Evolutionary conservation across 2,888 invertebrate genomes (phyloP).

Genomic region (Parasteatoda lunata): DNA sequence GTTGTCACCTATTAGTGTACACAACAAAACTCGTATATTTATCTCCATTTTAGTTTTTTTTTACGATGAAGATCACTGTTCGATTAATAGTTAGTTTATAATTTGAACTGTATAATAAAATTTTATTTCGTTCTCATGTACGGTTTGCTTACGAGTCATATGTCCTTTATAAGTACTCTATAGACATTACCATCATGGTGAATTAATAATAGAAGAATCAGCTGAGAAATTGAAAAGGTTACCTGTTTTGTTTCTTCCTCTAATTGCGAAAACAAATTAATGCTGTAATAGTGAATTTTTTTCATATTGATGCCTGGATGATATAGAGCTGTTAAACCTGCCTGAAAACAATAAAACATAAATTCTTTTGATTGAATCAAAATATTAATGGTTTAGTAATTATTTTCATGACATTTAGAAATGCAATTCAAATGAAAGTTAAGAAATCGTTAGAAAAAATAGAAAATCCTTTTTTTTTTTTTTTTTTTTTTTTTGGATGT

Average conservation of each 20-base stretch:
- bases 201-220: background rate
- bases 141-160: background rate
- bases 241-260: slow-evolving; percentile 75
- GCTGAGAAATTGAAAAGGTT: background rate
- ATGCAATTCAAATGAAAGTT: background rate
- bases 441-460: background rate
- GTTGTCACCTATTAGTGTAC: too few species aligned
- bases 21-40: too few species aligned
- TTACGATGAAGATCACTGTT: too few species aligned
- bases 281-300: slow-evolving; percentile 74
- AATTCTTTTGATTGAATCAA: background rate
- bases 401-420: background rate
- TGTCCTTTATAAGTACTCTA: background rate
- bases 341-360: slow-evolving; percentile 70
- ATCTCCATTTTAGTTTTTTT: too few species aligned
- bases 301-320: slow-evolving; percentile 75
- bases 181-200: background rate
- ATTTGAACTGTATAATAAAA: too few species aligned
- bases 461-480: background rate
- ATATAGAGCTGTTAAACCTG: slow-evolving; percentile 75
- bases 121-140: background rate
- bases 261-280: slow-evolving; percentile 74
- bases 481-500: too few species aligned
- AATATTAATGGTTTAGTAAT: background rate
- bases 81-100: too few species aligned